A percentile compares a stretch with the other conserved stretches of the same genome.
phyloP scores from a whole-genome alignment of 2,888 invertebrate genomes.

The Adineta ricciae region DNA sequence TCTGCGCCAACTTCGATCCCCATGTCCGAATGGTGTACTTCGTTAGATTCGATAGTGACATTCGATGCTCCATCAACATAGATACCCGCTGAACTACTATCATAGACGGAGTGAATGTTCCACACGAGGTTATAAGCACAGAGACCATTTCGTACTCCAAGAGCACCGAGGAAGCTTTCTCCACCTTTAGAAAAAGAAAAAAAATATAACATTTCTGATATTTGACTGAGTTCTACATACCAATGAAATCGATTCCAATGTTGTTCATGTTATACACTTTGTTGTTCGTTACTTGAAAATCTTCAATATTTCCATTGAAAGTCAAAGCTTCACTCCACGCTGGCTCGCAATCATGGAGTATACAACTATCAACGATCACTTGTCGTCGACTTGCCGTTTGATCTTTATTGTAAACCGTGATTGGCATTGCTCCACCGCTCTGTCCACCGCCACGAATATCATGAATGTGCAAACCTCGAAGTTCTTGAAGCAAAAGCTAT shows the following conservation, averaged over 20 bases:
- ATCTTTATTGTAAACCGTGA: not conserved
- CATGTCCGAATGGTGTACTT: not conserved
- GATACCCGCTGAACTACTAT: not conserved
- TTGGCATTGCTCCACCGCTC: not conserved
- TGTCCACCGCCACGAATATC: not conserved
- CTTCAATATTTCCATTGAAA: not conserved
- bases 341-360: not conserved
- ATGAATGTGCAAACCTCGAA: not conserved
- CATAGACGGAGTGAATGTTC: not conserved
- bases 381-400: not conserved
- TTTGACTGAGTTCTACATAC: not conserved
- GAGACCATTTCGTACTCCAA: not conserved
- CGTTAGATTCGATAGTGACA: not conserved
- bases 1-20: not conserved
- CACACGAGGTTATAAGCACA: not conserved
- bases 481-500: not conserved
- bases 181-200: not conserved
- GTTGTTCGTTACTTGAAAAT: not conserved
- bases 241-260: not conserved
- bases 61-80: not conserved
- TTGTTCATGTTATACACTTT: not conserved
- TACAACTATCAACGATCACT: not conserved
- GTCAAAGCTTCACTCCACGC: not conserved
- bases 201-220: not conserved
- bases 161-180: not conserved